These are phyloP conservation scores for Agonum fuliginosum DNA, from an alignment of 2,888 invertebrate species.

Conservation along the genomic window DNA sequence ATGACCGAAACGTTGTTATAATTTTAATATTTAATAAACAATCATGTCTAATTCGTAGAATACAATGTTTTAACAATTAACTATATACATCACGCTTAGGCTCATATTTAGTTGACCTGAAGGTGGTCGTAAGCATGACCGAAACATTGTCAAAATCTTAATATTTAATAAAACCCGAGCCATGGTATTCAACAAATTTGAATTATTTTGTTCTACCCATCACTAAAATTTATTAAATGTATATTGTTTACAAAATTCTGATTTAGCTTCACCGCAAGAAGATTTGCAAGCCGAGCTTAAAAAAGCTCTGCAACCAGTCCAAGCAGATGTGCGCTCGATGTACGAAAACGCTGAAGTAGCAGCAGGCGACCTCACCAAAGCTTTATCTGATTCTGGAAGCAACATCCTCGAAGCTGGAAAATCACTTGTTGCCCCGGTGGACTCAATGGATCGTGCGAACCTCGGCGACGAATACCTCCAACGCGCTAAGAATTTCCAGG, in stretches of 20 bases:
- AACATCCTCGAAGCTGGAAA: neutral
- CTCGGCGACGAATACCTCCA: neutral
- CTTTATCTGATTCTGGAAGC: neutral
- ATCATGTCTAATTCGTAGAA: too few relatives aligned
- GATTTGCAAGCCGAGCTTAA: conserved; percentile 7
- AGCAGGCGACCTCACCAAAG: neutral
- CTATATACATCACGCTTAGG: too few relatives aligned
- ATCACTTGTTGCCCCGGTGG: neutral
- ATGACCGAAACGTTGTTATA: too few relatives aligned
- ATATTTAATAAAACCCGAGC: too few relatives aligned
- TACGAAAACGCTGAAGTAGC: neutral
- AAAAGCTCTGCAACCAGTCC: conserved; percentile 14
- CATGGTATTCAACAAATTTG: too few relatives aligned
- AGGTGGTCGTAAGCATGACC: too few relatives aligned
- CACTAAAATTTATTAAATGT: neutral
- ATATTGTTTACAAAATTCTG: neutral
- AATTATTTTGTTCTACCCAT: too few relatives aligned
- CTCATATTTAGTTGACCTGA: too few relatives aligned
- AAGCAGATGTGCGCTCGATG: neutral
- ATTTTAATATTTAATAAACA: too few relatives aligned
- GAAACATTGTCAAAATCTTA: too few relatives aligned
- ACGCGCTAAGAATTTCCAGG: neutral
- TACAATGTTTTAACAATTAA: too few relatives aligned
- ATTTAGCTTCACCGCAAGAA: neutral
- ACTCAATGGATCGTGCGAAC: neutral